Conservation (phyloP, 1,140 invertebrate genomes). For the Drosophila carrolli region DNA sequence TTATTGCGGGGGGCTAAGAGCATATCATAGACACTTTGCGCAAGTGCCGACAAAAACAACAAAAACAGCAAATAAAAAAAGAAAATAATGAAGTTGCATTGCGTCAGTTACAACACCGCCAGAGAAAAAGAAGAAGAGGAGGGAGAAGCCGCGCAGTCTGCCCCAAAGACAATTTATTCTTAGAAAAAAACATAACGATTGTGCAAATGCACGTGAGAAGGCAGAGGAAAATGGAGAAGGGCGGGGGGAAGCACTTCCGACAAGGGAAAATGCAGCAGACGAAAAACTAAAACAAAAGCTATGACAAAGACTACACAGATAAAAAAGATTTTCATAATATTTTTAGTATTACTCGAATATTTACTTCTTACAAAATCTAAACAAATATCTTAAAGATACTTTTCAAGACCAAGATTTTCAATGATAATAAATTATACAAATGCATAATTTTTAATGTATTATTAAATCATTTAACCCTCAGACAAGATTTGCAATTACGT, state of each 20-base stretch:
- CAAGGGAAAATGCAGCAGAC: constrained; percentile 70
- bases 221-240: constrained; percentile 3
- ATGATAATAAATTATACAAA: no score
- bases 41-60: constrained; percentile 63
- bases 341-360: background rate
- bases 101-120: constrained; percentile 51
- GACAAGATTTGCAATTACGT: no score
- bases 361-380: background rate
- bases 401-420: no score
- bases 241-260: constrained; percentile 63
- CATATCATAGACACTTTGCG: constrained; percentile 67
- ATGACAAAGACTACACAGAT: constrained; percentile 2
- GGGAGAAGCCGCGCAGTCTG: constrained; percentile 53
- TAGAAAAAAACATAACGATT: constrained; percentile 57
- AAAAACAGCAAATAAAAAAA: constrained; percentile 17
- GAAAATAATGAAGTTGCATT: constrained; percentile 47
- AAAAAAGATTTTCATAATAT: background rate
- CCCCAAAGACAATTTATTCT: constrained; percentile 26
- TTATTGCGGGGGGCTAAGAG: constrained; percentile 5
- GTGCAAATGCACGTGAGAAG: constrained; percentile 68
- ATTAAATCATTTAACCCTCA: no score
- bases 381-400: no score
- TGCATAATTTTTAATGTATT: no score
- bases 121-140: background rate
- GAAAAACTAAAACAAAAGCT: constrained; percentile 26